These are phyloP conservation scores for Speoplatyrhinus poulsoni DNA, from an alignment of 2,113 vertebrate genomes.

Conservation along the genomic window DNA sequence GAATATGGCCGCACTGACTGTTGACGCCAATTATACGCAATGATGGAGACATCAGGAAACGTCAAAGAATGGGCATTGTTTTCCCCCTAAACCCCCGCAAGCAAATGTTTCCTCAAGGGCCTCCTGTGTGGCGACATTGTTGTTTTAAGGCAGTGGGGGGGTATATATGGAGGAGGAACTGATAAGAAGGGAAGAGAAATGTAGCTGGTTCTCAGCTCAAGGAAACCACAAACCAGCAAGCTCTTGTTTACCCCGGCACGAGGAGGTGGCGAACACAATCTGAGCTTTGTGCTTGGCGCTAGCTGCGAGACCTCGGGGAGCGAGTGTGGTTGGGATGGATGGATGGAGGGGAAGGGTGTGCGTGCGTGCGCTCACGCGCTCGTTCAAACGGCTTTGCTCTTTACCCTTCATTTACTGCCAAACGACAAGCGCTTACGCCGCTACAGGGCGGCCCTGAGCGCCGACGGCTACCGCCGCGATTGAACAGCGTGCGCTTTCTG, in stretches of 20 bases:
- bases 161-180: slow-evolving; percentile 15
- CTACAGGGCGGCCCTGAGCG: slow-evolving; percentile 50
- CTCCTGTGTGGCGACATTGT: slow-evolving; percentile 63
- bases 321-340: neutral
- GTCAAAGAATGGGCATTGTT: slow-evolving; percentile 56
- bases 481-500: slow-evolving; percentile 62
- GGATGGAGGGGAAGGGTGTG: slow-evolving; percentile 47
- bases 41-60: slow-evolving; percentile 43
- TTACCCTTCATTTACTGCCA: slow-evolving; percentile 74
- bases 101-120: slow-evolving; percentile 68
- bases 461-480: slow-evolving; percentile 52
- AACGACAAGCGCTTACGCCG: slow-evolving; percentile 56
- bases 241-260: slow-evolving; percentile 54
- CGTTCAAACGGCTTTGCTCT: slow-evolving; percentile 54
- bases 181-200: slow-evolving; percentile 45
- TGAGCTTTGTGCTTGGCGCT: slow-evolving; percentile 53
- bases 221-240: slow-evolving; percentile 43
- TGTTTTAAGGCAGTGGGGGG: slow-evolving; percentile 46
- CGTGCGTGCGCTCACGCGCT: slow-evolving; percentile 30
- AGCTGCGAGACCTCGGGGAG: slow-evolving; percentile 9
- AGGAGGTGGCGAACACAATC: slow-evolving; percentile 53
- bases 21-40: slow-evolving; percentile 28
- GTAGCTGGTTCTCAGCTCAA: slow-evolving; percentile 10
- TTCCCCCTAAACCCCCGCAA: slow-evolving; percentile 36
- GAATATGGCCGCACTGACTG: slow-evolving; percentile 32